Conservation (phyloP, 2,113 vertebrate species). For the Triplophysa dalaica region DNA sequence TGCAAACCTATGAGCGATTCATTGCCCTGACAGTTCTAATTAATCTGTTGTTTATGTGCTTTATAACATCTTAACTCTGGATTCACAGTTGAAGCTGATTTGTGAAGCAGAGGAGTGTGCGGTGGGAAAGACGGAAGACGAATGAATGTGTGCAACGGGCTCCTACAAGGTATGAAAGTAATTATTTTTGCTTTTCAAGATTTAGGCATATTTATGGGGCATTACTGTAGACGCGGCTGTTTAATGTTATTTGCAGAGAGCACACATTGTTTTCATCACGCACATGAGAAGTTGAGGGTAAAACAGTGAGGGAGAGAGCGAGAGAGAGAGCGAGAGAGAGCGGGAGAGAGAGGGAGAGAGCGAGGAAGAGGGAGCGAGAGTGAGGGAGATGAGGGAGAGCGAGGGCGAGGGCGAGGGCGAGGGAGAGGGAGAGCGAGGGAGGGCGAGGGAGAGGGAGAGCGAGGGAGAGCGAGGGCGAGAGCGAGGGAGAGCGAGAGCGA, state of each 20-base stretch:
- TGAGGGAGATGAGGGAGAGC: too few species aligned
- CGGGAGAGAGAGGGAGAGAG: too few species aligned
- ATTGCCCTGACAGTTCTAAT: constrained; percentile 59
- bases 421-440: too few species aligned
- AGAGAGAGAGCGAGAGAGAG: not conserved
- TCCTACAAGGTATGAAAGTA: constrained; percentile 68
- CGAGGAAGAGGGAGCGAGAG: too few species aligned
- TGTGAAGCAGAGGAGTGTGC: constrained; percentile 43
- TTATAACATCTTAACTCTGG: constrained; percentile 51
- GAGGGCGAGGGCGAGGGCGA: too few species aligned
- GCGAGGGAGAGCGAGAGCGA: too few species aligned
- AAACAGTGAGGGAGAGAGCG: constrained; percentile 51
- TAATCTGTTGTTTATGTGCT: constrained; percentile 63
- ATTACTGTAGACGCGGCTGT: constrained; percentile 65
- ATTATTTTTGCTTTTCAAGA: constrained; percentile 64
- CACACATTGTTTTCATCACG: constrained; percentile 72
- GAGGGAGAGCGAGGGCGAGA: too few species aligned
- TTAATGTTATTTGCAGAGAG: constrained; percentile 73
- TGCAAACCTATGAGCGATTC: constrained; percentile 53
- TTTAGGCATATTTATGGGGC: constrained; percentile 72
- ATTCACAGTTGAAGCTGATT: constrained; percentile 40
- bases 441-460: too few species aligned
- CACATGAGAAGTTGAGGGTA: constrained; percentile 61
- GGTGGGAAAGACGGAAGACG: constrained; percentile 33
- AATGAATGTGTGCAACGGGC: constrained; percentile 56